Conservation (phyloP, 2,113 vertebrate genomes). For the Physeter macrocephalus region DNA sequence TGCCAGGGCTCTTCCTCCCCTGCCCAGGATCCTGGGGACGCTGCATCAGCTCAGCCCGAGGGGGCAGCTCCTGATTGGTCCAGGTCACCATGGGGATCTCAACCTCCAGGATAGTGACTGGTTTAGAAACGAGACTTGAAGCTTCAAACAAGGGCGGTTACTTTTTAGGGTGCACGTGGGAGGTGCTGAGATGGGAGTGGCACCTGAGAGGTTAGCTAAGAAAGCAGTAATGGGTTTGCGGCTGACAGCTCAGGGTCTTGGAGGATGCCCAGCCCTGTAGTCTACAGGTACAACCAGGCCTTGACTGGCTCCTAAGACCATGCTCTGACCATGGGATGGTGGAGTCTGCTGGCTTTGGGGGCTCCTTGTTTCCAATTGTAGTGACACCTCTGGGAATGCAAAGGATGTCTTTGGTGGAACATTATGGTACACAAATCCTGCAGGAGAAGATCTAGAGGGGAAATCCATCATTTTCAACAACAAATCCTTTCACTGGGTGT, state of each 20-base stretch:
- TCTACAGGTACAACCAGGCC: neutral
- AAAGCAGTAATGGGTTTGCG: neutral
- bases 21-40: neutral
- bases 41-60: fast-evolving
- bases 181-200: too few species aligned
- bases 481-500: neutral
- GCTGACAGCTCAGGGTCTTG: neutral
- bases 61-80: neutral
- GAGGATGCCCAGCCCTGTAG: neutral
- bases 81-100: neutral
- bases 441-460: neutral
- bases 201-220: neutral
- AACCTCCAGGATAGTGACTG: neutral
- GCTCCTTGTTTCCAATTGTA: neutral
- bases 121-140: neutral
- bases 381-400: neutral
- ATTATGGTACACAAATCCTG: neutral
- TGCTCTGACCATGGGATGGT: neutral
- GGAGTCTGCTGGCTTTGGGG: neutral
- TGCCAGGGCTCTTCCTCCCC: neutral
- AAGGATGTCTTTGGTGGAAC: neutral
- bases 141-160: neutral
- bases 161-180: neutral
- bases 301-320: neutral
- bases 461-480: neutral